Evolutionary conservation across 1,140 invertebrate species (phyloP), one percentile per base, ranked within the genome.

Genomic region (Brachionus calyciflorus): DNA sequence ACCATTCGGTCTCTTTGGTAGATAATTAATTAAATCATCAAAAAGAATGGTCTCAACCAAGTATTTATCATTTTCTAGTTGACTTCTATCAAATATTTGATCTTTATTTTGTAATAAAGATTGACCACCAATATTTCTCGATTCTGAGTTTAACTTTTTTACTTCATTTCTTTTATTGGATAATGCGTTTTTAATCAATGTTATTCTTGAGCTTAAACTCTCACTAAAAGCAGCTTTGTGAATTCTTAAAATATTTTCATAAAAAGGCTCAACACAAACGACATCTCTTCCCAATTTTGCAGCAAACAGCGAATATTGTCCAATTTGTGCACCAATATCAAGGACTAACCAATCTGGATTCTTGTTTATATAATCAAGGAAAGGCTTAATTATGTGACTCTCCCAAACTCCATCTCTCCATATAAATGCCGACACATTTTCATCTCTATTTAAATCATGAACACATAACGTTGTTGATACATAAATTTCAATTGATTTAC

Each of bases 291-390:
- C 69, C n/a, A 53, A 12, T 55, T 49, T 51, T 7, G 48, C 51
- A 9, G 40, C 69, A 55, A 41, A 73, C 3, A 73, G 28, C 19
- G 69, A 51, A 24, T 53, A 73, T n/a, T 21, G 17, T 30, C 69
- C 69, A 21, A 73, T 28, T 33, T 73, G 44, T 1, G 69, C 69
- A 33, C 69, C 69, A 51, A 73, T 73, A 30, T 73, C 69, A 49
- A 73, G 19, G 19, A 73, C 10, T 17, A 55, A 55, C 28, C 53
- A 55, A 17, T 33, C 26, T 41, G 5, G 1, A 6, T 65, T 44
- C 21, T 65, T 24, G 9, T 26, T 65, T 46, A 44, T 33, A 5
- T 37, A 7, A 17, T 33, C 37, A 17, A 41, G 1, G 37, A 60
- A 37, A 9, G 37, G 37, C 37, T 60, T n/a, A 33, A 60, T 12